phyloP scores from a whole-genome alignment of 2,113 vertebrate genomes.

The Aphyosemion australe region DNA sequence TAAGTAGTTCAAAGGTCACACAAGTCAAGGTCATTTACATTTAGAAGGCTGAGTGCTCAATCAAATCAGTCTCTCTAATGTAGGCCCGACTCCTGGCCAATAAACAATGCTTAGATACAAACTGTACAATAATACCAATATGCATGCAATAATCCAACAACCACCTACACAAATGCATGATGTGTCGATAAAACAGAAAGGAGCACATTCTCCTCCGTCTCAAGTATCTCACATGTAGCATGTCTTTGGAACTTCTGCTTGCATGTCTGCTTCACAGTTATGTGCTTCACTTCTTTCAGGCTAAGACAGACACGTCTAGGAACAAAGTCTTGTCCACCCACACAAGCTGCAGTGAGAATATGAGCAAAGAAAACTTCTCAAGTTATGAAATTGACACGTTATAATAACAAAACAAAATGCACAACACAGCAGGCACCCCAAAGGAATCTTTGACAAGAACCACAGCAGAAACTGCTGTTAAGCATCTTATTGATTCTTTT shows the following conservation, averaged over 20 bases:
- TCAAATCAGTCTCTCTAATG: background rate
- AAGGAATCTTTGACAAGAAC: conserved; percentile 18
- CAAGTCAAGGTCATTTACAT: background rate
- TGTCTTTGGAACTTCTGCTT: background rate
- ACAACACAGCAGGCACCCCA: conserved; percentile 19
- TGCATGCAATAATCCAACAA: background rate
- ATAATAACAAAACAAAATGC: conserved; percentile 26
- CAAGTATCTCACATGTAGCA: background rate
- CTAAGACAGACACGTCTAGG: conserved; percentile 18
- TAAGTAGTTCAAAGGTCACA: background rate
- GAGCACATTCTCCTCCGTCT: background rate
- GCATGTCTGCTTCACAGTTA: conserved; percentile 16
- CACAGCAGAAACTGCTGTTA: conserved; percentile 34
- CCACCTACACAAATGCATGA: background rate
- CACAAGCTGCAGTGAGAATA: conserved; percentile 14
- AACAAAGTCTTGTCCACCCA: conserved; percentile 26
- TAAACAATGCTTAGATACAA: background rate
- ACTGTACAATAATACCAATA: background rate
- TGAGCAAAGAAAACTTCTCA: conserved; percentile 28
- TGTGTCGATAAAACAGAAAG: background rate
- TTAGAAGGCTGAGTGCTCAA: background rate
- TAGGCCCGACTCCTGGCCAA: background rate
- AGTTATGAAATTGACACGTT: conserved; percentile 41
- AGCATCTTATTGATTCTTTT: conserved; percentile 45
- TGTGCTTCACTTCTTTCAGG: conserved; percentile 8